Base-by-base conservation (phyloP, 1,140 invertebrate species). In the Brachionus koreanus region DNA sequence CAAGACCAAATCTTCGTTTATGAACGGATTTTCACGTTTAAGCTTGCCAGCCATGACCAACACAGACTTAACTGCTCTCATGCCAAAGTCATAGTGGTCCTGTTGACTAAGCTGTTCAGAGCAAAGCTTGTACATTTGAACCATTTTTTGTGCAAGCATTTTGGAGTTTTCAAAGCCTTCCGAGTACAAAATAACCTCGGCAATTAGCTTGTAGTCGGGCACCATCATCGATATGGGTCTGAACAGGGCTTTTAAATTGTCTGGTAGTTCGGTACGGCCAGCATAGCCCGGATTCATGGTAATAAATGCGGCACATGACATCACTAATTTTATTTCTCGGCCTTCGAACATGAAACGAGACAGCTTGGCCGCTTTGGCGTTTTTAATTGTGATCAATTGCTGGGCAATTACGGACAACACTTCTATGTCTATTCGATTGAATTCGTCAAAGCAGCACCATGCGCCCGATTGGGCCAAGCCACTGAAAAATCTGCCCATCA, bases 401-500 rank as follows among this genome's bases (percentile, higher is more conserved):
- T 89, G 88, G 12, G 88, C 88, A 79, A 89, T 89, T 19, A 96
- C 94, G 6, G 94, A 95, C 39, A 95, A 87, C 9, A 96, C 94
- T 88, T 95, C 94, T 83, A 96, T 94, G 84, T 95, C 93, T 61
- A 95, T 95, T 5, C 94, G 90, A 87, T 96, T 96, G 86, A 96
- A 95, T 86, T 96, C 94, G 85, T 96, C 94, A 87, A 96, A 95
- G 85, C 94, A 96, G 85, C 93, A 94, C 94, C 94, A 95, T 1
- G 93, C 93, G 5, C 94, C 94, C 2, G 93, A 94, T 81, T 94
- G 93, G 0, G 93, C 94, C 82, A 95, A 86, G 61, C 84, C 93
- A 6, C 93, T 93, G 86, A 95, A 95, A 86, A 95, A 95, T 81
- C 87, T 83, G 0, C 93, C 93, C 93, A 95, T 95, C 92, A 94